Conservation (phyloP, 2,888 invertebrate species). For the Callimorpha dominula region DNA sequence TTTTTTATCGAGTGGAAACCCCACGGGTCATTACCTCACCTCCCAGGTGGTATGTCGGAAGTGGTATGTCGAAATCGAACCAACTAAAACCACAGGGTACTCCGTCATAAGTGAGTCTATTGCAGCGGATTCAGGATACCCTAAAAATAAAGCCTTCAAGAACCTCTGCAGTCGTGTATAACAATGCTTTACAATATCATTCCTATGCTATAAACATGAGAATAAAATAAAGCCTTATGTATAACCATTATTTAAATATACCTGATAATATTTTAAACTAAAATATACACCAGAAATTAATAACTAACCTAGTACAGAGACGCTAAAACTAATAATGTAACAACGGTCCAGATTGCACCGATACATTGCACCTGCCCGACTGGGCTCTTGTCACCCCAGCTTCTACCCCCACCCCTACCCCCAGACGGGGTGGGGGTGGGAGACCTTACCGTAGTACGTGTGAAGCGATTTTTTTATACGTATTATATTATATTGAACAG, state of each 20-base stretch:
- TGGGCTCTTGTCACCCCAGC: constrained; percentile 65
- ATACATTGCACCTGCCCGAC: constrained; percentile 76
- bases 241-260: constrained; percentile 1
- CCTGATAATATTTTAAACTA: background rate
- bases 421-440: constrained; percentile 47
- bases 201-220: no score
- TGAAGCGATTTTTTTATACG: constrained; percentile 74
- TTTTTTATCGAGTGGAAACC: no score
- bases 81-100: no score
- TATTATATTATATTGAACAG: constrained; percentile 63
- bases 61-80: no score
- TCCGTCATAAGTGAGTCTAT: no score
- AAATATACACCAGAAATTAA: constrained; percentile 48
- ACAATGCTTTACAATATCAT: no score
- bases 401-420: constrained; percentile 41
- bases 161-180: no score
- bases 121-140: no score
- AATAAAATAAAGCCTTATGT: background rate
- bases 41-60: no score
- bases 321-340: constrained; percentile 68
- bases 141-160: no score
- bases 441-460: constrained; percentile 60
- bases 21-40: no score
- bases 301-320: constrained; percentile 47
- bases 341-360: constrained; percentile 74